Conservation (phyloP, 2,113 vertebrate species). For the Brevimyrus niger region DNA sequence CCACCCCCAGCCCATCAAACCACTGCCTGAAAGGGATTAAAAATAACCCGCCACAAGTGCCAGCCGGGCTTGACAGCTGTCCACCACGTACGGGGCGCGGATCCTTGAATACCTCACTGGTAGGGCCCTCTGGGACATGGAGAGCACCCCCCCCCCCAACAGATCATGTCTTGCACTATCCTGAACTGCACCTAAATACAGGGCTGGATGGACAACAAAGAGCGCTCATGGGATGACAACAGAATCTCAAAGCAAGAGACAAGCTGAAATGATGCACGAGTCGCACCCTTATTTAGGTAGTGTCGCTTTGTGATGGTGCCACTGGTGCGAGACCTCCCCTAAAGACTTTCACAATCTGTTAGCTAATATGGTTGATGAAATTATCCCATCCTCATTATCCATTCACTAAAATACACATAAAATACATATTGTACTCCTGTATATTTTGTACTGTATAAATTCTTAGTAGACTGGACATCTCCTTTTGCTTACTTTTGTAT, state of each 20-base stretch:
- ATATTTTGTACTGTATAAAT: background rate
- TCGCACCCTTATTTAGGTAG: background rate
- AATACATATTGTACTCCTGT: background rate
- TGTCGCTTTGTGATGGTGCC: background rate
- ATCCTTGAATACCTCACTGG: background rate
- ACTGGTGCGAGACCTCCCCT: background rate
- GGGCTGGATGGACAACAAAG: background rate
- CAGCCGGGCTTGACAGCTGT: constrained; percentile 51
- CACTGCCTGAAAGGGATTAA: constrained; percentile 46
- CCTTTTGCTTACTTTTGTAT: background rate
- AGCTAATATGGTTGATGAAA: background rate
- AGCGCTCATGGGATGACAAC: background rate
- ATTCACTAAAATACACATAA: background rate
- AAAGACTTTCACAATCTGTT: background rate
- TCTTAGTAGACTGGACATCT: background rate
- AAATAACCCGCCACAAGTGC: constrained; percentile 55
- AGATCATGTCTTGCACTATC: background rate
- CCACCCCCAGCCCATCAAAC: constrained; percentile 34
- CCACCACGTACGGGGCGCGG: constrained; percentile 25
- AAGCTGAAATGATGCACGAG: background rate
- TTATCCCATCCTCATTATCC: background rate
- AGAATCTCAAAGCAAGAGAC: background rate
- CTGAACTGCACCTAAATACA: background rate
- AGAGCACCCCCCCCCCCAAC: background rate
- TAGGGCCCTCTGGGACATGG: background rate